Evolutionary conservation across 2,797 vertebrate genomes (phyloP).

Genomic region (Bothrops alternatus): DNA sequence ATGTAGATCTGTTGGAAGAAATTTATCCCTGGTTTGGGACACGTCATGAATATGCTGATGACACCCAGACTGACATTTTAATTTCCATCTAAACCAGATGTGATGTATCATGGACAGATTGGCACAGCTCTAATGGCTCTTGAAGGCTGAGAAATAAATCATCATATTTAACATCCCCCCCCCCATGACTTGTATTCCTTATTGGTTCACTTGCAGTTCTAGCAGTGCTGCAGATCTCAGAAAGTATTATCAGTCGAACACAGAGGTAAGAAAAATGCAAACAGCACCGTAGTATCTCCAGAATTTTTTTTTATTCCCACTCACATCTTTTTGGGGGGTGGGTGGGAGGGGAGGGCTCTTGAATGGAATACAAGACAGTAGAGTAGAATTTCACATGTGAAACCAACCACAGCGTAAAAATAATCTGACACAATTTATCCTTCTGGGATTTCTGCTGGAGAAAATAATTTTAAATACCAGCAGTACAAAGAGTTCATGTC

Average conservation of each 20-base stretch:
- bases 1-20: background rate
- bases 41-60: background rate
- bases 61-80: background rate
- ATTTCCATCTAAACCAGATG: conserved; percentile 14
- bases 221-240: background rate
- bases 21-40: background rate
- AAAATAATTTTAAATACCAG: conserved; percentile 15
- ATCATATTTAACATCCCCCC: background rate
- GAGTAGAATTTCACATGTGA: background rate
- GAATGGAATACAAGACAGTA: background rate
- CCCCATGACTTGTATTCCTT: background rate
- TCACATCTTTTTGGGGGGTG: background rate
- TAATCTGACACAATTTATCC: background rate
- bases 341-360: background rate
- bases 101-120: background rate
- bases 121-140: background rate
- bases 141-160: background rate
- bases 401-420: background rate
- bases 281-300: background rate
- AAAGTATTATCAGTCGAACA: background rate
- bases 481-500: conserved; percentile 18
- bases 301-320: background rate
- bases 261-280: background rate
- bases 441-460: background rate
- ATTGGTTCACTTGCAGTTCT: background rate